Evolutionary conservation across 2,888 invertebrate genomes (phyloP), one percentile per base, ranked within the genome.

Genomic region (Nymphalis polychloros): DNA sequence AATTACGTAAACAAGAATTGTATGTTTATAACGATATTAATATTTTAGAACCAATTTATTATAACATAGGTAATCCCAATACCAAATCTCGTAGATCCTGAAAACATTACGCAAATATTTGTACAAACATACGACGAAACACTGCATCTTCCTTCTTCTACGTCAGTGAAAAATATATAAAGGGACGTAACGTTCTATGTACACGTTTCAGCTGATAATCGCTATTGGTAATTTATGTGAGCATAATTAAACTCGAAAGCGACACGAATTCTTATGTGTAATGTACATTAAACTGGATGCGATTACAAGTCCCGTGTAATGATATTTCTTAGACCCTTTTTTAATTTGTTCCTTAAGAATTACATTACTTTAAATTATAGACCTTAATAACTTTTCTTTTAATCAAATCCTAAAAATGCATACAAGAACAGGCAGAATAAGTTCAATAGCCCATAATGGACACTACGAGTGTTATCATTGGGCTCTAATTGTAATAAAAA

Each of bases 201-300:
- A 50, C n/a, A 16, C 31, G 35, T 52, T 48, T 23, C 2, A 59
- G 46, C 48, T 62, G 61, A 61, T 62, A 57, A 67, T 67, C 49
- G 53, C 67, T 41, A 49, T 48, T 60, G n/a, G 61, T 49, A 48
- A 67, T 57, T 67, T 61, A 67, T 53, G 55, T 49, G 47, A 6
- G 53, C 61, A 57, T 55, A 67, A 57, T 67, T 62, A 62, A 67
- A 67, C 47, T 63, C 20, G 19, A 50, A 41, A 53, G 16, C 61
- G 55, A 31, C 31, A 53, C 35, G 61, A 55, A 69, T 69, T 69
- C 68, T 69, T 65, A 65, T 41, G 68, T 64, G 64, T 68, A 68
- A 64, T 48, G 53, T 59, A 57, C 57, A 61, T 64, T 64, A 61
- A 55, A 27, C 47, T 46, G 41, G 27, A 27, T 13, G n/a, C 23